Conservation (phyloP, 2,113 vertebrate genomes). For the Daboia siamensis region DNA sequence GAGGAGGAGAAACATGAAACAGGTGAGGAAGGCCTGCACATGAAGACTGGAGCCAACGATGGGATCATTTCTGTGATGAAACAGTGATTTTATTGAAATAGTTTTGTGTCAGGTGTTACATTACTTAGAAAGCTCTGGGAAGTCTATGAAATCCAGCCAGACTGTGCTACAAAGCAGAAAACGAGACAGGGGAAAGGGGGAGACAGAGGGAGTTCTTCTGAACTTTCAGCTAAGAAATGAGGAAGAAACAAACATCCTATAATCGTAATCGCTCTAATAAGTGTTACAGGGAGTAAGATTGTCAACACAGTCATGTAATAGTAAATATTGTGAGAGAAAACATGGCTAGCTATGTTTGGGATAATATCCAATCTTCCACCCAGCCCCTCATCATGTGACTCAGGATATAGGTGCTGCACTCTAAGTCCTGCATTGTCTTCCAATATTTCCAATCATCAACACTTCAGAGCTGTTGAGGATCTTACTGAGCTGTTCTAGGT, state of each 20-base stretch:
- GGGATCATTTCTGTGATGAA: conserved; percentile 59
- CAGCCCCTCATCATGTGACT: conserved; percentile 14
- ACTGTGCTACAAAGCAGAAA: conserved; percentile 3
- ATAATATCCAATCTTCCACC: conserved; percentile 41
- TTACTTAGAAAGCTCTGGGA: conserved; percentile 70
- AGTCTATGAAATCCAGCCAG: conserved; percentile 60
- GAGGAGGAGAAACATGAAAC: conserved; percentile 86
- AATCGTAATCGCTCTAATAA: conserved; percentile 55
- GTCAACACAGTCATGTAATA: conserved; percentile 3
- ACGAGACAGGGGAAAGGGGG: not conserved
- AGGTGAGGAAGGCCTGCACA: conserved; percentile 78
- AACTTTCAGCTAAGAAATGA: conserved; percentile 59
- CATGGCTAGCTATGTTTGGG: conserved; percentile 7
- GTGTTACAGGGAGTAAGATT: conserved; percentile 40
- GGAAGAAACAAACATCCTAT: conserved; percentile 61
- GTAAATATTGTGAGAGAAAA: conserved; percentile 42
- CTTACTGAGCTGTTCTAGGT: not conserved
- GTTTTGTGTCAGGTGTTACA: conserved; percentile 75
- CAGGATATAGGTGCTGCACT: not conserved
- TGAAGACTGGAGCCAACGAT: conserved; percentile 68
- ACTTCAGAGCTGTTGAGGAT: not conserved
- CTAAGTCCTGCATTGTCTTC: too few relatives aligned
- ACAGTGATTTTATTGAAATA: conserved; percentile 69
- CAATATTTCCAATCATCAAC: not conserved
- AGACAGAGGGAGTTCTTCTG: conserved; percentile 49